Evolutionary conservation across 2,113 vertebrate genomes (phyloP).

Genomic region (Aldabrachelys gigantea): DNA sequence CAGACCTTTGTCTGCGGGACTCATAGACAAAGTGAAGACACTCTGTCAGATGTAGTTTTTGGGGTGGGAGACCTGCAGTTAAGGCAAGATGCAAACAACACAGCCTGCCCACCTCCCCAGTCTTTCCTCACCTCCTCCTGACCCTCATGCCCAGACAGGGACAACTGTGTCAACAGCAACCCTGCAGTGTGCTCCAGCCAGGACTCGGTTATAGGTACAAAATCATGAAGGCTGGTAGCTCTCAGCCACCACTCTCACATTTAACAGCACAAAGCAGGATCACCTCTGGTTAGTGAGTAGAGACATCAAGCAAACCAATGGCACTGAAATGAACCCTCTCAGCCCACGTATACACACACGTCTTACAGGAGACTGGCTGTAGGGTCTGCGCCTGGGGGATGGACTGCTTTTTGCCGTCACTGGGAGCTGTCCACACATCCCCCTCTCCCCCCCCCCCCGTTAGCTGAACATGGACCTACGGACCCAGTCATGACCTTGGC

Average conservation of each 20-base stretch:
- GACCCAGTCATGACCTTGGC: no score
- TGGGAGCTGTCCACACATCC: not conserved
- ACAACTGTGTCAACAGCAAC: not conserved
- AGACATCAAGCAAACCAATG: not conserved
- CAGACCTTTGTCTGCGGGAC: not conserved
- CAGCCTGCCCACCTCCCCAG: not conserved
- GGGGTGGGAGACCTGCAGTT: not conserved
- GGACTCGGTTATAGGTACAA: not conserved
- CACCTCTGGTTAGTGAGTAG: not conserved
- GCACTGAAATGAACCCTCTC: not conserved
- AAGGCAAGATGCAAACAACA: not conserved
- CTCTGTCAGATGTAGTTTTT: not conserved
- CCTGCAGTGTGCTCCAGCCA: not conserved
- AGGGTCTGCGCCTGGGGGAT: not conserved
- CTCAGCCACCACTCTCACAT: not conserved
- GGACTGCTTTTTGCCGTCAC: not conserved
- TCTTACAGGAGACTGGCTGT: not conserved
- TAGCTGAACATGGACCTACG: not conserved
- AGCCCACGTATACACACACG: not conserved
- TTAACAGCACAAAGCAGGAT: not conserved
- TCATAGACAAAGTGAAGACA: not conserved
- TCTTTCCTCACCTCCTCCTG: not conserved
- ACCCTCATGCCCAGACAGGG: not conserved
- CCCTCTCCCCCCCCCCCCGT: no score
- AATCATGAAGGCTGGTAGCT: not conserved